These are phyloP conservation scores for Teleogryllus oceanicus DNA, from an alignment of 2,888 invertebrate species.

Conservation along the genomic window DNA sequence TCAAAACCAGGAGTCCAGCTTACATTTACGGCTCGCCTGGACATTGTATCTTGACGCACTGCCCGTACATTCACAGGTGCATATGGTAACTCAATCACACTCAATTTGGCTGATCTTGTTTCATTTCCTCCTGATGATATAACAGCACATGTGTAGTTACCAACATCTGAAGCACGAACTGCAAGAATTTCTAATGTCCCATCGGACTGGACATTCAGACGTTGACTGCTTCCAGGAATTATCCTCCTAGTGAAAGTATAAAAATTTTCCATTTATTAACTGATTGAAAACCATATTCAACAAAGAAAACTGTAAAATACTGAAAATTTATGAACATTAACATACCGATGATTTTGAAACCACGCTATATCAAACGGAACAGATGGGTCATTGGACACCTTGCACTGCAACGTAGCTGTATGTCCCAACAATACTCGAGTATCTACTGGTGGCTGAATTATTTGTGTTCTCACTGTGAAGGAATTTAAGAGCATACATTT, in stretches of 20 bases:
- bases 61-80: constrained; percentile 87
- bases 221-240: constrained; percentile 62
- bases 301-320: neutral
- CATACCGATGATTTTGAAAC: constrained; percentile 82
- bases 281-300: neutral
- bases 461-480: constrained; percentile 79
- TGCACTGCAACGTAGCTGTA: constrained; percentile 89
- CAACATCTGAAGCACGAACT: constrained; percentile 88
- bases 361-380: constrained; percentile 83
- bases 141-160: constrained; percentile 87
- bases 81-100: constrained; percentile 92
- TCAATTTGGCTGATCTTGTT: constrained; percentile 75
- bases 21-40: constrained; percentile 78
- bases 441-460: constrained; percentile 89
- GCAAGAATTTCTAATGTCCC: constrained; percentile 85
- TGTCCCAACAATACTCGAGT: constrained; percentile 88
- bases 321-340: constrained; percentile 38
- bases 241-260: constrained; percentile 48
- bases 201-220: constrained; percentile 71
- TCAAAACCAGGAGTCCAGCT: constrained; percentile 96
- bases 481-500: no score
- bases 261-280: neutral
- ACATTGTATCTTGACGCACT: constrained; percentile 52
- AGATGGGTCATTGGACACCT: constrained; percentile 86
- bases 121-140: constrained; percentile 90